Evolutionary conservation across 1,140 invertebrate genomes (phyloP), one percentile per base, ranked within the genome.

Genomic region (Zelostemma sp.): DNA sequence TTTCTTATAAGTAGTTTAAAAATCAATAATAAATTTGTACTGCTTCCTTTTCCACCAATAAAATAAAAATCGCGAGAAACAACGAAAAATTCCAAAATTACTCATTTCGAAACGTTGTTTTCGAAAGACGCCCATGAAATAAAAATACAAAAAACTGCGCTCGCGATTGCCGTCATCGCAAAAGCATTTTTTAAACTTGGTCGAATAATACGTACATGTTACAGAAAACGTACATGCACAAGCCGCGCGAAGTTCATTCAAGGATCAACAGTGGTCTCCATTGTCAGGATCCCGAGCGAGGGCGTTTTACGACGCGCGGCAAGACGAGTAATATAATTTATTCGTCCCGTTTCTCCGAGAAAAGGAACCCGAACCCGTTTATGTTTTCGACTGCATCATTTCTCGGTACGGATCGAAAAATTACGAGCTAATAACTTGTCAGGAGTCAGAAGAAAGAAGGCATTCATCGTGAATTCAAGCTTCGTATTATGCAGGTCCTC

Each of bases 231-330:
- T 58, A 66, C 71, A 76, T 80, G 77, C 79, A 59, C 58, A 66
- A 80, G 77, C 65, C 77, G 75, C 73, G 77, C 78, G 75, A 78
- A 75, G 53, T 54, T 43, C 49, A 51, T 58, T 41, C n/a, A 48
- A 40, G 51, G 31, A 35, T 48, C n/a, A 57, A 63, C 54, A 60
- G 49, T n/a, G 48, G 46, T 14, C 31, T 35, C 17, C 55, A 59
- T 65, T 65, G 62, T 65, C 31, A 43, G n/a, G 21, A 35, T 35
- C 1, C 33, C 33, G 33, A 19, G 6, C 21, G 15, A 5, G 28
- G 43, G 3, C 41, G 43, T 57, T 65, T 65, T 65, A 65, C 50
- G 62, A 65, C 48, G 40, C 43, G 38, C 43, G 11, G 15, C 41
- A 53, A 41, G 16, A 46, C 38, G 31, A 35, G 41, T 50, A 56